Percentiles rank a stretch among this genome's conserved stretches.
phyloP scores from a whole-genome alignment of 2,113 vertebrate genomes.

The Gracilinanus agilis region DNA sequence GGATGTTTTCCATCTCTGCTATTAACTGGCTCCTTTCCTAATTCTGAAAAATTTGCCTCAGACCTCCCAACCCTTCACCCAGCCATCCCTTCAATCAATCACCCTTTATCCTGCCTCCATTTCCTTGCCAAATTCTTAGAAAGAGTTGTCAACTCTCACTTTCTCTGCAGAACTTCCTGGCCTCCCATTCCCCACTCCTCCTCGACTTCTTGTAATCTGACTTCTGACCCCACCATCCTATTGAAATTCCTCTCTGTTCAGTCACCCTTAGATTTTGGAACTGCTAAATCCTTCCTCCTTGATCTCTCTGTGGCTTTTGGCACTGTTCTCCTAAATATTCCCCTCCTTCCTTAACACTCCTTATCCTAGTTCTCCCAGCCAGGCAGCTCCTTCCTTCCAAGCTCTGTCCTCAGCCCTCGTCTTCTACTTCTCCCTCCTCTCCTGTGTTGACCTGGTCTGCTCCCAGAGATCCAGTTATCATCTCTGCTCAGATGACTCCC shows the following conservation, averaged over 20 bases:
- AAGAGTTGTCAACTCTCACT: background rate
- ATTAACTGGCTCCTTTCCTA: background rate
- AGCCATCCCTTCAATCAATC: background rate
- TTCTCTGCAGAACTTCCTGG: background rate
- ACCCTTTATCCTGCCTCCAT: background rate
- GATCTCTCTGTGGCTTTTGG: background rate
- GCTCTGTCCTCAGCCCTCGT: background rate
- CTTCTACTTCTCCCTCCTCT: background rate
- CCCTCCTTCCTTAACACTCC: background rate
- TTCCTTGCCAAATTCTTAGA: conserved; percentile 5
- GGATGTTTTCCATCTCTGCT: background rate
- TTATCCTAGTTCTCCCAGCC: background rate
- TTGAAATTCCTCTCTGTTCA: background rate
- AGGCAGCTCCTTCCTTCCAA: background rate
- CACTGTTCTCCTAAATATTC: background rate
- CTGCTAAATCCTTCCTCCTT: background rate
- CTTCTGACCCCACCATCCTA: background rate
- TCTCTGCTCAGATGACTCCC: background rate
- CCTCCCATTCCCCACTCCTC: background rate
- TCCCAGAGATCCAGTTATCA: background rate
- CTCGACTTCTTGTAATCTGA: background rate
- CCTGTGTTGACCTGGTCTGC: background rate
- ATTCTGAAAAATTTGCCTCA: background rate
- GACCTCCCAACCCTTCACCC: background rate
- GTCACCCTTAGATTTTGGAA: background rate